A percentile compares a stretch with the other conserved stretches of the same genome.
Conservation (phyloP, 2,797 vertebrate genomes). For the Austrolebias charrua region DNA sequence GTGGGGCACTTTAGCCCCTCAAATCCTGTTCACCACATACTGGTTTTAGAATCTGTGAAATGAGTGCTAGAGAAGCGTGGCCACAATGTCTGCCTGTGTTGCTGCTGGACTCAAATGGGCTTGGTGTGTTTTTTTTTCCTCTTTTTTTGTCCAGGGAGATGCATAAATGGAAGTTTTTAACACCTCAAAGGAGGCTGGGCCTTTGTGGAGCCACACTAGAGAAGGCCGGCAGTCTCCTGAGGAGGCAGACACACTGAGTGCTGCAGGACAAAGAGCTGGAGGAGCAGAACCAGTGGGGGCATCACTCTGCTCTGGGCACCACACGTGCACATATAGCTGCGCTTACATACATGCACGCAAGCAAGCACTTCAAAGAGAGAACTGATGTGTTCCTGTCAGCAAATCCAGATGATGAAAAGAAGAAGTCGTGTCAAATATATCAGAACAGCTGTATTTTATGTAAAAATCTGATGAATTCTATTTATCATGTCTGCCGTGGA, state of each 20-base stretch:
- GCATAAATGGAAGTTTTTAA: conserved; percentile 89
- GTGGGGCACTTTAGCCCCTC: conserved; percentile 83
- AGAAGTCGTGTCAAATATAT: conserved; percentile 21
- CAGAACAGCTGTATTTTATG: conserved; percentile 12
- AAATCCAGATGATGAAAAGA: conserved; percentile 45
- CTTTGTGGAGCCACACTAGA: conserved; percentile 84
- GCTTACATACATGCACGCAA: conserved; percentile 49
- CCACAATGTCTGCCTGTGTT: conserved; percentile 84
- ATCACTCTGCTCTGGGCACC: conserved; percentile 72
- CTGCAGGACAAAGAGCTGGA: conserved; percentile 82
- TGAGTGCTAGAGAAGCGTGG: conserved; percentile 82
- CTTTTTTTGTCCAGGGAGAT: conserved; percentile 80
- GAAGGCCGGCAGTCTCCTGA: conserved; percentile 81
- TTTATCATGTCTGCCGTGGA: conserved; percentile 16
- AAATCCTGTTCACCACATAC: conserved; percentile 88
- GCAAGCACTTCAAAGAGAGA: conserved; percentile 37
- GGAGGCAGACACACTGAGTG: conserved; percentile 84
- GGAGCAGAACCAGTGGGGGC: conserved; percentile 79
- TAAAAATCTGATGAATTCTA: conserved; percentile 23
- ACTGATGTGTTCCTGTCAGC: conserved; percentile 38
- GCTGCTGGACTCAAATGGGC: conserved; percentile 82
- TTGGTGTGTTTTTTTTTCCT: conserved; percentile 62
- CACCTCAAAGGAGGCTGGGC: conserved; percentile 84
- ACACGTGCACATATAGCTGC: conserved; percentile 29
- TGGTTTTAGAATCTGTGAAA: conserved; percentile 87